Evolutionary conservation across 2,888 invertebrate species (phyloP).

Genomic region (Drosophila anomelani): DNA sequence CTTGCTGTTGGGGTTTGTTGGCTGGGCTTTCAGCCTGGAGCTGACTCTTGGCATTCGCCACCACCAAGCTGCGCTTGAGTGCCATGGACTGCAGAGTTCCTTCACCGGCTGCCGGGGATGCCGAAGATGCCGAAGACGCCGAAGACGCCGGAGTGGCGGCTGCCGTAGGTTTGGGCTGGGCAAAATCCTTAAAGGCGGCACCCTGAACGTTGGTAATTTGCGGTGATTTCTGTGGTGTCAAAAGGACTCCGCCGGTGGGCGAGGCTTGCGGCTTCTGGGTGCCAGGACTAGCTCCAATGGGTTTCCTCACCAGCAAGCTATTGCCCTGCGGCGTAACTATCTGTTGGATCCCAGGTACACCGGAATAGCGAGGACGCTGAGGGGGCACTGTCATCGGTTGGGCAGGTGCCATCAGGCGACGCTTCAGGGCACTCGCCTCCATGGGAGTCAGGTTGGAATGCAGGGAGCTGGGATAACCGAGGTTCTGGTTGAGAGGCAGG

Average conservation of each 20-base stretch:
- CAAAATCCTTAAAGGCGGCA: constrained; percentile 38
- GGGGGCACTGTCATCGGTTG: constrained; percentile 19
- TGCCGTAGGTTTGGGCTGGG: constrained; percentile 39
- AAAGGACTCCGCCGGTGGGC: constrained; percentile 13
- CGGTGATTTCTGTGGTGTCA: constrained; percentile 36
- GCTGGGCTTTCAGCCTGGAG: neutral
- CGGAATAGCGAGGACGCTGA: constrained; percentile 54
- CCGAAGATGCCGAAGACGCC: neutral
- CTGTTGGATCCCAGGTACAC: neutral
- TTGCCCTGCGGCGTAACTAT: constrained; percentile 14
- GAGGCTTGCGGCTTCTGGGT: constrained; percentile 33
- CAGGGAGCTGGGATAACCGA: neutral
- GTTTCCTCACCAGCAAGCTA: constrained; percentile 42
- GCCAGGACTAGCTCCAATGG: neutral
- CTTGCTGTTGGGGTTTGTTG: neutral
- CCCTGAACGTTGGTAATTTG: constrained; percentile 58
- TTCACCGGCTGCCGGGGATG: neutral
- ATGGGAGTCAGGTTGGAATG: neutral
- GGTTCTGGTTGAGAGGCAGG: neutral
- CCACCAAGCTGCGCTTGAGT: constrained; percentile 54
- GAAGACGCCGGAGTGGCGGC: neutral
- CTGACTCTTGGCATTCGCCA: constrained; percentile 53
- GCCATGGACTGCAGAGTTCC: neutral
- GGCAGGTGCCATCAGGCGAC: constrained; percentile 35
- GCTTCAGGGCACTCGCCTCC: constrained; percentile 49